phyloP scores from a whole-genome alignment of 2,113 vertebrate species.

The Sardina pilchardus region DNA sequence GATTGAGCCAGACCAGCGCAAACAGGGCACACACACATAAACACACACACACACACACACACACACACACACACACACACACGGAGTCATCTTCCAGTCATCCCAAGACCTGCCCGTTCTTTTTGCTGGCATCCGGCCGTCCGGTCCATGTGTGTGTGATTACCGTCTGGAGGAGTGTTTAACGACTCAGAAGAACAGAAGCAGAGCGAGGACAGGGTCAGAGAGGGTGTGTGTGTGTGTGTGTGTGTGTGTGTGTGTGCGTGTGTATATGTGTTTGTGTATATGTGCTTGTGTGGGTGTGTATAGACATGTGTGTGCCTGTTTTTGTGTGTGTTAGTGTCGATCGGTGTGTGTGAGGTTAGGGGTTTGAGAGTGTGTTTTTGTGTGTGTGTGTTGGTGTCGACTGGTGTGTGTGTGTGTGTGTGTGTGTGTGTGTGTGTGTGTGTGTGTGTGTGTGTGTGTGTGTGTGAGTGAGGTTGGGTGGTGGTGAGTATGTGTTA shows the following conservation, averaged over 20 bases:
- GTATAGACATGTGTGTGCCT: neutral
- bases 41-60: neutral
- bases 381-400: too few species aligned
- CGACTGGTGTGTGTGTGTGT: too few species aligned
- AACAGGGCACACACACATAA: constrained; percentile 33
- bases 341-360: too few species aligned
- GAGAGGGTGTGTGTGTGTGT: neutral
- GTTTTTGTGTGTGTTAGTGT: neutral
- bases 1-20: constrained; percentile 46
- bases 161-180: constrained; percentile 51
- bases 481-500: neutral
- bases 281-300: too few species aligned
- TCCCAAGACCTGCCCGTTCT: neutral
- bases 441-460: too few species aligned
- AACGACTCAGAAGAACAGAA: constrained; percentile 7
- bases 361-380: neutral
- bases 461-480: neutral
- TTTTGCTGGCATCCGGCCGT: constrained; percentile 45
- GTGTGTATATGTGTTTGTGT: neutral
- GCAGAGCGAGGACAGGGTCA: neutral
- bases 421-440: too few species aligned
- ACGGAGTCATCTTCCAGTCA: neutral
- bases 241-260: too few species aligned
- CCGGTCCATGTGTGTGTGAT: constrained; percentile 63
- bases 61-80: constrained; percentile 14